Conservation (phyloP, 2,888 invertebrate genomes). For the Tenthredo scrophulariae region DNA sequence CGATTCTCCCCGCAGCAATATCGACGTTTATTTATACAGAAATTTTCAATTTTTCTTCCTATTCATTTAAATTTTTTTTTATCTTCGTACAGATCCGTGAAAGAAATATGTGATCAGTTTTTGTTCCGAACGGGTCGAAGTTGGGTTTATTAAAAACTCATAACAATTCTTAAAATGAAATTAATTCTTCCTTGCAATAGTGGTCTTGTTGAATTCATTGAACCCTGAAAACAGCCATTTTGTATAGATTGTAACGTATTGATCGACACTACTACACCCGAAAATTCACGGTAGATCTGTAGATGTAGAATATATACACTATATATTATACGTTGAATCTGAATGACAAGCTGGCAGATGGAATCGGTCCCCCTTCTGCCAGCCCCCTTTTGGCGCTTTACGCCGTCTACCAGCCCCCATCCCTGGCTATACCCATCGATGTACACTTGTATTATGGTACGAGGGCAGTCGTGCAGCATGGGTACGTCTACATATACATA, state of each 20-base stretch:
- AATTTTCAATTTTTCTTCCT: background rate
- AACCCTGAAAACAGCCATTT: conserved; percentile 73
- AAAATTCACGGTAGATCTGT: background rate
- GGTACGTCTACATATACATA: background rate
- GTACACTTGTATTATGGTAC: conserved; percentile 13
- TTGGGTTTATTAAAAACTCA: background rate
- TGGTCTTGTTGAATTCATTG: background rate
- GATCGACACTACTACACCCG: conserved; percentile 75
- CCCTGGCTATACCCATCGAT: conserved; percentile 70
- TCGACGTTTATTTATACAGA: background rate
- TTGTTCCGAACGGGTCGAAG: background rate
- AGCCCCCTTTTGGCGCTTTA: conserved; percentile 69
- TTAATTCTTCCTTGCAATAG: background rate
- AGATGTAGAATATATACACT: conserved; percentile 24
- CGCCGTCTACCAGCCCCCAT: conserved; percentile 70
- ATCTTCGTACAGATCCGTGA: background rate
- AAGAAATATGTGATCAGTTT: background rate
- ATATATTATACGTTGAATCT: conserved; percentile 73
- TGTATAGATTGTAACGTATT: conserved; percentile 78
- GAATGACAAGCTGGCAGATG: conserved; percentile 80
- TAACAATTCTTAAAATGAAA: background rate
- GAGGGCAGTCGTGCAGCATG: background rate
- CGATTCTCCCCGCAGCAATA: background rate
- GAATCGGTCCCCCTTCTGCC: conserved; percentile 75
- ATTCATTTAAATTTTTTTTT: background rate